Percentiles rank a stretch among this genome's conserved stretches.
Evolutionary conservation across 1,140 invertebrate species (phyloP).

Genomic region (Atopsyche davidsoni): DNA sequence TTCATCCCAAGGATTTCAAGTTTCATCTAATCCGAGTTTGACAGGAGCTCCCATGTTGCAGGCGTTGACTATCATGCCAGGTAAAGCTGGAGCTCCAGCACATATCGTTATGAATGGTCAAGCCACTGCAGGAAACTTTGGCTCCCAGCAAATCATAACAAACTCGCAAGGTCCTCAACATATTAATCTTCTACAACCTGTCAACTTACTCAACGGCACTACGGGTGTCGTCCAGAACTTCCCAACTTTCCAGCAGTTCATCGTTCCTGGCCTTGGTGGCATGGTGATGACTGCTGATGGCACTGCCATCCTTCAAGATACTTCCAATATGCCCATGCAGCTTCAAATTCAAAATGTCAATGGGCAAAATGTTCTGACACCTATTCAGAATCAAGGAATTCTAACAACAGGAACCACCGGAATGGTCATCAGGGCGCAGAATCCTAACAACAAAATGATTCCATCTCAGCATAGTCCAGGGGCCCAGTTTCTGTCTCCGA

Average conservation of each 20-base stretch:
- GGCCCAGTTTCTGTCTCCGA: constrained; percentile 67
- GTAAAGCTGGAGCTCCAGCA: constrained; percentile 62
- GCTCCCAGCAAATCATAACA: constrained; percentile 61
- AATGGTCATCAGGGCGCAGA: constrained; percentile 70
- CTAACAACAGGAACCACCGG: constrained; percentile 64
- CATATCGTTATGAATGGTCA: constrained; percentile 69
- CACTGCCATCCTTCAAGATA: constrained; percentile 61
- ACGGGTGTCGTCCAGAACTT: constrained; percentile 69
- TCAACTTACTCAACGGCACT: constrained; percentile 68
- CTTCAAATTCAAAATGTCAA: constrained; percentile 75
- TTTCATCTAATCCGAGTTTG: constrained; percentile 54
- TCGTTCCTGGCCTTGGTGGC: constrained; percentile 71
- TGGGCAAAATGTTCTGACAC: constrained; percentile 68
- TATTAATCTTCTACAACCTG: constrained; percentile 72
- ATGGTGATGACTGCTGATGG: constrained; percentile 70
- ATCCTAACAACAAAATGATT: constrained; percentile 66
- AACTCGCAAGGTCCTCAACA: constrained; percentile 67
- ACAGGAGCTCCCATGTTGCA: constrained; percentile 61
- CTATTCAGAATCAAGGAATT: constrained; percentile 65
- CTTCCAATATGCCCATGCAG: constrained; percentile 63
- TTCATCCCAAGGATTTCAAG: constrained; percentile 58
- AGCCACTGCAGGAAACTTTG: constrained; percentile 52
- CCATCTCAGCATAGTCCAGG: constrained; percentile 62
- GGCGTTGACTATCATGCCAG: constrained; percentile 68
- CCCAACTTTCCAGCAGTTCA: constrained; percentile 73